Base-by-base conservation (phyloP, 2,888 invertebrate genomes). In the Drosophila peninsularis region DNA sequence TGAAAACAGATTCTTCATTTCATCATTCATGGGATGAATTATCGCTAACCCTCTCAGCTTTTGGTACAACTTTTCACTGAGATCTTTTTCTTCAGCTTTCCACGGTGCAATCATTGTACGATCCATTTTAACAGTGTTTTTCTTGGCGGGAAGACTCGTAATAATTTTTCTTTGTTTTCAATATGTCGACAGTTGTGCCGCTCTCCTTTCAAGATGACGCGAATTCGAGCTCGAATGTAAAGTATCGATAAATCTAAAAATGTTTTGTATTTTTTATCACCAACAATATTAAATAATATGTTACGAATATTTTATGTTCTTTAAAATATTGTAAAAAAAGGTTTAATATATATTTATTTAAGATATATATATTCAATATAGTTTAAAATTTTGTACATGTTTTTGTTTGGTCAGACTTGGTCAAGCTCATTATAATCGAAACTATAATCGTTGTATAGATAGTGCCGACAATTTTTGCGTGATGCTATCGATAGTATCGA, bases 81-180 rank as follows among this genome's bases (percentile, higher is more conserved):
- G 75, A 19, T 91, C 91, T 53, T 90, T 91, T 62, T 92, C 92
- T 66, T 92, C 92, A 0, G 90, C 92, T 52, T 89, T 92, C 78
- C 90, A 90, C 0, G 89, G 87, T 32, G 90, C 91, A 17, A 92
- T 90, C 1, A 89, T 68, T 27, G 90, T 90, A 11, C 91, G 89
- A 72, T 92, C 91, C 91, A 91, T 92, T 24, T 39, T n/a, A n/a
- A 1, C 5, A 36, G n/a, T n/a, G 1, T 37, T 36, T n/a, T 24
- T 24, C 3, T 11, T 37, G 7, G 24, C 7, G 5, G 14, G 34
- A 36, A 36, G 4, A 14, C 21, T 21, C 1, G 4, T 1, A 27
- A 5, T 14, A 32, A 14, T 14, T 27, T 37, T 56, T 10, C 50
- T 30, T 49, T 41, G 36, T 50, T 54, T 54, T 4, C 42, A 54